Evolutionary conservation across 1,140 invertebrate genomes (phyloP).

Genomic region (Watersipora subatra): DNA sequence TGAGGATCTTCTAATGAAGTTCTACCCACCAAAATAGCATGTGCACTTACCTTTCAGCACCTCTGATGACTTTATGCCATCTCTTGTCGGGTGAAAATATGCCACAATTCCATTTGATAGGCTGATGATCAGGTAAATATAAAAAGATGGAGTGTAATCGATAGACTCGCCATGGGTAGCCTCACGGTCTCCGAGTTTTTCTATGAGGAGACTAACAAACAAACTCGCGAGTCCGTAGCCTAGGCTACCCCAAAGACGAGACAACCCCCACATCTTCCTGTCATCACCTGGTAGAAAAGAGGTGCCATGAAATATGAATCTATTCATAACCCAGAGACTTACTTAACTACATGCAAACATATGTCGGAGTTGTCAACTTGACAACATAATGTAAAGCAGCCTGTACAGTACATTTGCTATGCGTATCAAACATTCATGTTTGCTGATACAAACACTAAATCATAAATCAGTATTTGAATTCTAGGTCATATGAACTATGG

Average conservation of each 20-base stretch:
- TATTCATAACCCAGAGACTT: no score
- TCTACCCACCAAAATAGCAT: no score
- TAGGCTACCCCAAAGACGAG: slow-evolving; percentile 47
- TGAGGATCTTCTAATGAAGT: no score
- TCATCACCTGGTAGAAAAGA: slow-evolving; percentile 17
- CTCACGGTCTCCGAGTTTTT: slow-evolving; percentile 9
- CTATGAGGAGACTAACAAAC: slow-evolving; percentile 24
- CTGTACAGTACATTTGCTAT: no score
- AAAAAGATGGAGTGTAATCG: slow-evolving; percentile 21
- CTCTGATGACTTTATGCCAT: slow-evolving; percentile 15
- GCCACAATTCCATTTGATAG: slow-evolving; percentile 14
- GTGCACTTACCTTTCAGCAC: slow-evolving; percentile 14
- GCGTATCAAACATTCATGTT: no score
- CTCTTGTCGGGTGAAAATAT: slow-evolving; percentile 15
- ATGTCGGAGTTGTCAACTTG: no score
- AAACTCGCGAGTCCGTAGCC: slow-evolving; percentile 19
- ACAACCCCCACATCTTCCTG: slow-evolving; percentile 53
- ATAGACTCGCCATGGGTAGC: slow-evolving; percentile 9
- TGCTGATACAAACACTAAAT: no score
- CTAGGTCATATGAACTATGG: no score
- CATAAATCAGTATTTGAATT: no score
- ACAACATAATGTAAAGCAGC: no score
- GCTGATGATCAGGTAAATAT: slow-evolving; percentile 19
- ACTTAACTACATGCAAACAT: no score
- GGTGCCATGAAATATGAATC: no score